Evolutionary conservation across 1,140 invertebrate genomes (phyloP).

Genomic region (Trinorchestia longiramus): DNA sequence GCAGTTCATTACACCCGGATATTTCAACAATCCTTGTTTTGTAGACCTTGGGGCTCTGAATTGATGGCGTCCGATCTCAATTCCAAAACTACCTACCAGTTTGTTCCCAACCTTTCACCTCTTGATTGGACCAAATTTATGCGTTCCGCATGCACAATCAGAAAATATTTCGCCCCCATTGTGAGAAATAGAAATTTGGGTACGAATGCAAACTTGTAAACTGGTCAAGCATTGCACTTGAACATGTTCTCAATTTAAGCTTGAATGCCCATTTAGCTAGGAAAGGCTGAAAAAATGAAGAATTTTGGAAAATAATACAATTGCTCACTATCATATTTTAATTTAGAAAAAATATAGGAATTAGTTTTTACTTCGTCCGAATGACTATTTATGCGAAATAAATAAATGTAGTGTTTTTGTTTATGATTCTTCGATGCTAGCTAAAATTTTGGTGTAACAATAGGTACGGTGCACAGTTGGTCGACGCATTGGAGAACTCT

Average conservation of each 20-base stretch:
- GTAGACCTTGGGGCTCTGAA: neutral
- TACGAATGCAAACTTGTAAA: neutral
- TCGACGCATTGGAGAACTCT: no score
- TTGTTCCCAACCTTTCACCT: neutral
- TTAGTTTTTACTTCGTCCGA: neutral
- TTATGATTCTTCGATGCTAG: no score
- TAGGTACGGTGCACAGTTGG: no score
- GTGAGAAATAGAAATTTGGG: neutral
- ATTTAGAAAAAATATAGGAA: neutral
- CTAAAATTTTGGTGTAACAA: no score
- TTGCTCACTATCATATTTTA: neutral
- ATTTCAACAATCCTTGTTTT: neutral
- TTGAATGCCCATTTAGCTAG: neutral
- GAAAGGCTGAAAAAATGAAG: neutral
- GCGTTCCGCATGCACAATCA: neutral
- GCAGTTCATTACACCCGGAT: neutral
- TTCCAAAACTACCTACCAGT: neutral
- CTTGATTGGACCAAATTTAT: conserved; percentile 1
- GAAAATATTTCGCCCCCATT: neutral
- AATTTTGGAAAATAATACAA: neutral
- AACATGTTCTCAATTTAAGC: neutral
- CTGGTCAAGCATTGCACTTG: neutral
- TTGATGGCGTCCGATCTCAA: neutral
- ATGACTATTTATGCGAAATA: no score
- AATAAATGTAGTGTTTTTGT: no score